Evolutionary conservation across 2,113 vertebrate genomes (phyloP).

Genomic region (Gymnocephalus cernua): DNA sequence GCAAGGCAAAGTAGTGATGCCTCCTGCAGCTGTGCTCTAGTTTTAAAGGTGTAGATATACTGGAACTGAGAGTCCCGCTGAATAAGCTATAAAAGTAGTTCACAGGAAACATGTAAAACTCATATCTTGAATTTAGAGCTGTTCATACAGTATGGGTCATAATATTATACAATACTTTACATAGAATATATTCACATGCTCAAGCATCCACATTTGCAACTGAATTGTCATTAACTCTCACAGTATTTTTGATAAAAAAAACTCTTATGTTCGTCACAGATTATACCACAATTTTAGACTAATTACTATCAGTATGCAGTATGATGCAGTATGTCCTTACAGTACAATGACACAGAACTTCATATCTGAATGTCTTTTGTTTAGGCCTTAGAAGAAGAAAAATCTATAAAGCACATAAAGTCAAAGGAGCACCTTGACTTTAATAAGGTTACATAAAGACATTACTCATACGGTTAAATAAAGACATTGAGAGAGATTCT

Average conservation of each 20-base stretch:
- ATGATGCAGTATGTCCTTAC: neutral
- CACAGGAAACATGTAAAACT: neutral
- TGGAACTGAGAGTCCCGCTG: constrained; percentile 3
- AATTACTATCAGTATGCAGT: neutral
- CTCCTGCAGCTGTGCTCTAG: constrained; percentile 34
- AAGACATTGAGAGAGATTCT: constrained; percentile 17
- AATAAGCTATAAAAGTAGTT: constrained; percentile 6
- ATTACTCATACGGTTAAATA: constrained; percentile 28
- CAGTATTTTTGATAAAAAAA: neutral
- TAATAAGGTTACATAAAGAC: constrained; percentile 26
- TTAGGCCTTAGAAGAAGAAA: constrained; percentile 1
- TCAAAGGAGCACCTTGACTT: constrained; percentile 29
- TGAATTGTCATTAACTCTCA: neutral
- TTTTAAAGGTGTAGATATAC: constrained; percentile 4
- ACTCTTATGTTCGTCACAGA: neutral
- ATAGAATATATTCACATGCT: neutral
- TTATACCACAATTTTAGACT: neutral
- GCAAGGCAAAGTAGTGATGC: constrained; percentile 20
- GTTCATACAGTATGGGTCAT: neutral
- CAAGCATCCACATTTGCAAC: neutral
- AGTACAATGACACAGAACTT: neutral
- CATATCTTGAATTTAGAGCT: neutral
- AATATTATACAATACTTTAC: neutral
- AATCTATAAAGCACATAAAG: constrained; percentile 15
- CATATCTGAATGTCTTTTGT: neutral